phyloP scores from a whole-genome alignment of 2,113 vertebrate genomes.

The Spermophilus dauricus region DNA sequence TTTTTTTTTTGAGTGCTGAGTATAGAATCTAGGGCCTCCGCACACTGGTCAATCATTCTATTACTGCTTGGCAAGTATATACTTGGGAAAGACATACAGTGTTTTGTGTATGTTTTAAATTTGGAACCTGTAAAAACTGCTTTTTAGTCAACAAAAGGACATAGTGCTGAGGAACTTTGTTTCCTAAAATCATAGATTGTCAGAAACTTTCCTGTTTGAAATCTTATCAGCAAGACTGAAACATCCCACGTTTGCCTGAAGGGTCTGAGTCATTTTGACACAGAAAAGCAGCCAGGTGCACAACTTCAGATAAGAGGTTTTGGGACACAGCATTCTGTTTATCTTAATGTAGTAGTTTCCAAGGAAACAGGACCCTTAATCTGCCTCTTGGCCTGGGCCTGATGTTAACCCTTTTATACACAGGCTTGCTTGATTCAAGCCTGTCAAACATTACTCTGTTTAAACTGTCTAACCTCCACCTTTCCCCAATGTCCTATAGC shows the following conservation, averaged over 20 bases:
- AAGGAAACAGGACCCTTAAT: neutral
- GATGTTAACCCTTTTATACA: neutral
- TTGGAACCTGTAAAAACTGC: neutral
- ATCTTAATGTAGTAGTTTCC: slow-evolving; percentile 15
- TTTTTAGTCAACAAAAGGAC: neutral
- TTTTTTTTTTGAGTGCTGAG: neutral
- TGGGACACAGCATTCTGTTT: neutral
- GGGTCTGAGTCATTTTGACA: slow-evolving; percentile 21
- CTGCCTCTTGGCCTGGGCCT: neutral
- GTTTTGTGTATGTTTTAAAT: slow-evolving; percentile 11
- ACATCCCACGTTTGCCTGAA: neutral
- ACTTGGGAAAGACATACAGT: neutral
- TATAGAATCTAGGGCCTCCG: neutral
- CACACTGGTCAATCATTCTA: neutral
- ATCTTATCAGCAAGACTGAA: slow-evolving; percentile 16
- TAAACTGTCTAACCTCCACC: neutral
- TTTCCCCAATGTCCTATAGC: neutral
- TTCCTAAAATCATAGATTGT: neutral
- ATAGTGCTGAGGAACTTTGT: neutral
- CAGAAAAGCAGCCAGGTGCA: neutral
- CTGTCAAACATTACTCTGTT: neutral
- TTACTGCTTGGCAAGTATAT: neutral
- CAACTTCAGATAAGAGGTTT: neutral
- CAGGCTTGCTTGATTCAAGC: neutral
- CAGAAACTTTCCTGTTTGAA: slow-evolving; percentile 38